Conservation (phyloP, 1,140 invertebrate species). For the Platorchestia sp. region DNA sequence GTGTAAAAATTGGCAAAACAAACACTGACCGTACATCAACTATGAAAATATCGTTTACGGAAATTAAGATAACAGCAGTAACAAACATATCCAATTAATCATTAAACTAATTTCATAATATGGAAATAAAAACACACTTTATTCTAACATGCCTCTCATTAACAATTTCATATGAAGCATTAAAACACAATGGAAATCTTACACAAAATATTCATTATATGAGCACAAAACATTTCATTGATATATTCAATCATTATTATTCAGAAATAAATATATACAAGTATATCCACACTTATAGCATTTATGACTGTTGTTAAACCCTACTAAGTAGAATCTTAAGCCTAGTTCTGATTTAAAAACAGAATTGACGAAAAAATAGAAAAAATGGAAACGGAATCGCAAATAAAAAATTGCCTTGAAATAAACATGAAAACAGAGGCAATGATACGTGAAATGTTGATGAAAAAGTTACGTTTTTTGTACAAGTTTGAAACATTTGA, state of each 20-base stretch:
- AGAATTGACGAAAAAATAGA: neutral
- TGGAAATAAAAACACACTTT: slow-evolving; percentile 23
- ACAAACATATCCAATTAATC: slow-evolving; percentile 2
- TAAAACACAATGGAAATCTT: neutral
- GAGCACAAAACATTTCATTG: neutral
- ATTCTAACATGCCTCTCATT: slow-evolving; percentile 36
- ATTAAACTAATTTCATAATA: slow-evolving; percentile 9
- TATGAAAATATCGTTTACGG: slow-evolving; percentile 38
- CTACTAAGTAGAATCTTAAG: neutral
- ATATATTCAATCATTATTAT: neutral
- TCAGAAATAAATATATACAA: slow-evolving; percentile 16
- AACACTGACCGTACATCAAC: slow-evolving; percentile 24
- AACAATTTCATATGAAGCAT: slow-evolving; percentile 2
- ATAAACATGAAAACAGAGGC: neutral
- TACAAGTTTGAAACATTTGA: too few relatives aligned
- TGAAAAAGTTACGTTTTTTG: too few relatives aligned
- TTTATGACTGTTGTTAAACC: neutral
- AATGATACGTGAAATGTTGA: too few relatives aligned
- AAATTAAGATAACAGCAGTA: neutral
- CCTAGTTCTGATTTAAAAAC: neutral
- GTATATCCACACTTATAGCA: slow-evolving; percentile 21
- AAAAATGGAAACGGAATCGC: neutral
- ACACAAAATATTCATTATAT: neutral
- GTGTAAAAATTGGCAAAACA: slow-evolving; percentile 34
- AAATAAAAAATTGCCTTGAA: neutral